Evolutionary conservation across 2,888 invertebrate genomes (phyloP), one percentile per base, ranked within the genome.

Genomic region (Ormyrus nitidulus): DNA sequence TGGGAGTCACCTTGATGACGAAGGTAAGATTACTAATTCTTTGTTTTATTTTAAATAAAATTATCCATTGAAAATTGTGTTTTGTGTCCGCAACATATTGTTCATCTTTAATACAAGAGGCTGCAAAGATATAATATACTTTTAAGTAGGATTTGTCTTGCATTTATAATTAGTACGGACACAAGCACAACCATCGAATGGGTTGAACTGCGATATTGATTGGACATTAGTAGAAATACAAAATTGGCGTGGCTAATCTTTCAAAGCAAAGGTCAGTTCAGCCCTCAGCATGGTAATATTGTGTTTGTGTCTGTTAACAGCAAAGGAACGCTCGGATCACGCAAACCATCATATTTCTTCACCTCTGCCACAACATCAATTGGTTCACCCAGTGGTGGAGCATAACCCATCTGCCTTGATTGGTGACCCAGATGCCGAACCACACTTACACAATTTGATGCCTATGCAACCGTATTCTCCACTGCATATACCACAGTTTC

Each of bases 261-360:
- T 82, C 75, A 64, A 77, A 62, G 49, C 73, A 79, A 86, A 86
- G 84, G 84, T 86, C 89, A 89, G 89, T 89, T 89, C 88, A 89
- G 88, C 88, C 89, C 88, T 84, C 82, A 82, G 88, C 83, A 88
- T 88, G 89, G 88, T 89, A 89, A 89, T 84, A 87, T 87, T 89
- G 89, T 88, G 89, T 88, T 89, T 89, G 88, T 89, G 89, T 89
- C 88, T 89, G 88, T 89, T 86, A 85, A 84, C 88, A 89, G 89
- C 86, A 82, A 86, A 84, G 80, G 86, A 87, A 77, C 85, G 84
- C 68, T 84, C 85, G 85, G 88, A 86, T 82, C 85, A 86, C 83
- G 83, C 86, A 74, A 88, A 88, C 83, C 89, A 87, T 81, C 88
- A 86, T 75, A 80, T 83, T 61, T 65, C 83, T 66, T 84, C 83